phyloP scores from a whole-genome alignment of 2,113 vertebrate genomes.

The Neofelis nebulosa region DNA sequence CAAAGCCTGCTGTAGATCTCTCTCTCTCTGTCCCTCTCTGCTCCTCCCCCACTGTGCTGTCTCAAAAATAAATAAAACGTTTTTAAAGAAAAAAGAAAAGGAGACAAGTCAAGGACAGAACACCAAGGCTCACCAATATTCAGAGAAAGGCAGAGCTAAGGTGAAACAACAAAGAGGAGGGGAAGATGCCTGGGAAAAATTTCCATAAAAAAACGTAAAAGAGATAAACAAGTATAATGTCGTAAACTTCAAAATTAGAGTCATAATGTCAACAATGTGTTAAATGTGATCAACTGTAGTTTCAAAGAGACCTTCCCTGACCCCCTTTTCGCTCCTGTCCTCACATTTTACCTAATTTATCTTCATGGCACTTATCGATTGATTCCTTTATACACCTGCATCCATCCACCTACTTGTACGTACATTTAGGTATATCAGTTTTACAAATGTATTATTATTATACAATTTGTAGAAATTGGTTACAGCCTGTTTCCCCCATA shows the following conservation, averaged over 20 bases:
- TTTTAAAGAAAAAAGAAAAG: background rate
- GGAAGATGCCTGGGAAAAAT: background rate
- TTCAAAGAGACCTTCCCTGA: background rate
- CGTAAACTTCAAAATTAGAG: slow-evolving; percentile 9
- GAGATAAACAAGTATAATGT: background rate
- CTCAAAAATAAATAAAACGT: too few relatives aligned
- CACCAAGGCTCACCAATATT: background rate
- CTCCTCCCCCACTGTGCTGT: too few relatives aligned
- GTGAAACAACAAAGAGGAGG: background rate
- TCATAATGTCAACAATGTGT: background rate
- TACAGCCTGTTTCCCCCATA: background rate
- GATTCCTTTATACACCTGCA: background rate
- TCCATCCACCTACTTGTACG: background rate
- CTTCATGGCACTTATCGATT: background rate
- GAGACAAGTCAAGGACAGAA: background rate
- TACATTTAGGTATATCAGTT: background rate
- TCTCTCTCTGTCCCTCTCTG: too few relatives aligned
- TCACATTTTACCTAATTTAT: background rate
- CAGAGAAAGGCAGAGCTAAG: background rate
- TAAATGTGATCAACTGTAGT: background rate
- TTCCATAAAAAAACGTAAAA: background rate
- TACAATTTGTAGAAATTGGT: background rate
- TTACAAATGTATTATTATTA: background rate
- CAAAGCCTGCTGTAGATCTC: too few relatives aligned
- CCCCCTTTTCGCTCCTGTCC: background rate